phyloP scores from a whole-genome alignment of 2,888 invertebrate species.

The Parascotia fuliginaria region DNA sequence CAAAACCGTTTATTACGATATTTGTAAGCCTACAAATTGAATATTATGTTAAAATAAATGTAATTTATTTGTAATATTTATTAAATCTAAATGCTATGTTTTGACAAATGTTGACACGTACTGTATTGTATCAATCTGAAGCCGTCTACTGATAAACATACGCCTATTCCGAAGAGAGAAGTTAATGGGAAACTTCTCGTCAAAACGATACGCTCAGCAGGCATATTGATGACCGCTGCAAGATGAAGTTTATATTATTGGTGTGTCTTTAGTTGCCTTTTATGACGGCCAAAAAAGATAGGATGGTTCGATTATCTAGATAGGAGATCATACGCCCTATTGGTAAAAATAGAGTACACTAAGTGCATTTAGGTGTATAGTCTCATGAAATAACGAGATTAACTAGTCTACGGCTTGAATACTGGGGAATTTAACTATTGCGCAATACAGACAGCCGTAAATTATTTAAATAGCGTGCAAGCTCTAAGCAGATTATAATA shows the following conservation, averaged over 20 bases:
- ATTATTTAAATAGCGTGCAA: neutral
- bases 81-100: conserved; percentile 3
- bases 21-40: conserved; percentile 18
- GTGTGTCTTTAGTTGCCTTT: too few species aligned
- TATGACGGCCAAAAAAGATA: too few species aligned
- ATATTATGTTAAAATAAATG: conserved; percentile 2
- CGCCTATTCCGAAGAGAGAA: too few species aligned
- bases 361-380: conserved; percentile 7
- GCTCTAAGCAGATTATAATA: neutral
- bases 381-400: conserved; percentile 9
- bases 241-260: too few species aligned
- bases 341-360: conserved; percentile 10
- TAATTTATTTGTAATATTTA: neutral
- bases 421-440: neutral
- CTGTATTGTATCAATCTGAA: too few species aligned
- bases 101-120: conserved; percentile 11
- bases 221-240: too few species aligned
- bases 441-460: neutral
- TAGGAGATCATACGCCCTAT: too few species aligned
- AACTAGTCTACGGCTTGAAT: conserved; percentile 6
- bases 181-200: too few species aligned
- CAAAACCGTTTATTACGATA: conserved; percentile 22
- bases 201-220: too few species aligned
- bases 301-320: too few species aligned
- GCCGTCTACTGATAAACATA: too few species aligned